phyloP scores from a whole-genome alignment of 92 coral and sea anemone species.

The Zoanthus sociatus region DNA sequence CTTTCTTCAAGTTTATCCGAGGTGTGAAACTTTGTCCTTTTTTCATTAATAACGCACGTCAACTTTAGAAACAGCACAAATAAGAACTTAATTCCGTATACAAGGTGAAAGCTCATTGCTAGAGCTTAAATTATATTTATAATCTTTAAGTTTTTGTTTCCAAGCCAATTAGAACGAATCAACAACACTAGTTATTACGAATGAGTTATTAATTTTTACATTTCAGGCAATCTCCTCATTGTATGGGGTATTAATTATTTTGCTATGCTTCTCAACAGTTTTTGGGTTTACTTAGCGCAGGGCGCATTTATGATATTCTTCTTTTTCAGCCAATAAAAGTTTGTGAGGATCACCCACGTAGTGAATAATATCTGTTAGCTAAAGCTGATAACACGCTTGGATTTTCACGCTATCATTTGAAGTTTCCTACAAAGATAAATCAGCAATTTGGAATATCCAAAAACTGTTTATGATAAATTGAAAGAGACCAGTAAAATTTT shows the following conservation, averaged over 20 bases:
- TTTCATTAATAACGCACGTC: background rate
- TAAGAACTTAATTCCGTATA: conserved; percentile 4
- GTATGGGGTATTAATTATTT: conserved; percentile 32
- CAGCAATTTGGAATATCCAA: background rate
- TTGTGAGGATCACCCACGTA: conserved; percentile 1
- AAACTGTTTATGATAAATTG: background rate
- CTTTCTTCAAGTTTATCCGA: background rate
- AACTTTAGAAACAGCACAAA: conserved; percentile 1
- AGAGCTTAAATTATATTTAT: conserved; percentile 11
- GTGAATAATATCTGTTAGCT: background rate
- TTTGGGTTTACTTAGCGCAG: conserved; percentile 36
- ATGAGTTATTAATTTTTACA: conserved; percentile 36
- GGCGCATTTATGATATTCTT: conserved; percentile 2
- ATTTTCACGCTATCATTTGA: background rate
- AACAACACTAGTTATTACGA: conserved; percentile 4
- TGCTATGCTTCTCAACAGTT: background rate
- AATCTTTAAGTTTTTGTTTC: conserved; percentile 20
- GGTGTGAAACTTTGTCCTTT: conserved; percentile 2
- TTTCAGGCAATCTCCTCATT: conserved; percentile 29
- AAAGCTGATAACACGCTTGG: background rate
- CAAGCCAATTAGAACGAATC: conserved; percentile 23
- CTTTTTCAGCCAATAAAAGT: background rate
- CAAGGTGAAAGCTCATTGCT: conserved; percentile 13
- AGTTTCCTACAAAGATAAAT: background rate
- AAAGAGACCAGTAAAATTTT: background rate